phyloP scores from a whole-genome alignment of 2,888 invertebrate species.

The Barypeithes pellucidus region DNA sequence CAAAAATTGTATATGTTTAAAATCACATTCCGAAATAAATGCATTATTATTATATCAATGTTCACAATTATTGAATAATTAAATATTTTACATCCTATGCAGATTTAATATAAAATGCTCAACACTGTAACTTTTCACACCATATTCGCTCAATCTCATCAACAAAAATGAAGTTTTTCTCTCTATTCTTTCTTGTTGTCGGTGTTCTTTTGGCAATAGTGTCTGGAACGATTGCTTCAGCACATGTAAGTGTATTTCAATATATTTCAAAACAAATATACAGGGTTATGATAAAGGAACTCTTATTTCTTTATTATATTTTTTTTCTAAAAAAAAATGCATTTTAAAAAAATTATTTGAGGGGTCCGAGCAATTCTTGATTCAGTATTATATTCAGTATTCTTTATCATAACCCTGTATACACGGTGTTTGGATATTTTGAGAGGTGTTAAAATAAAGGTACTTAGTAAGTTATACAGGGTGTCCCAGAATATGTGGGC shows the following conservation, averaged over 20 bases:
- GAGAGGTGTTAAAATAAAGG: too few species aligned
- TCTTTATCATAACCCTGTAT: too few species aligned
- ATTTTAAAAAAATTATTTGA: too few species aligned
- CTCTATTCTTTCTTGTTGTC: slow-evolving; percentile 28
- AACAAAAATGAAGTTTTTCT: slow-evolving; percentile 29
- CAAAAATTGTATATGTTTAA: background rate
- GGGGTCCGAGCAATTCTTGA: too few species aligned
- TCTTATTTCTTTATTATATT: too few species aligned
- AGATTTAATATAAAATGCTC: slow-evolving; percentile 1
- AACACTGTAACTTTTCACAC: background rate
- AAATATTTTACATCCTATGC: background rate
- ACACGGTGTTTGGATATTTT: too few species aligned
- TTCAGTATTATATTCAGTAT: too few species aligned
- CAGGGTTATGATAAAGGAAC: too few species aligned
- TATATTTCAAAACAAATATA: too few species aligned
- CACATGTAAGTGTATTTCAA: slow-evolving; percentile 20
- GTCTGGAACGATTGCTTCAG: slow-evolving; percentile 3
- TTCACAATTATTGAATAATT: background rate
- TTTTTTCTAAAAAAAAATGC: too few species aligned
- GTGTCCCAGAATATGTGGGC: too few species aligned
- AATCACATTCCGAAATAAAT: background rate
- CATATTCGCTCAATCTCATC: background rate
- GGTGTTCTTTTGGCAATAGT: slow-evolving; percentile 27
- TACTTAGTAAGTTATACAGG: too few species aligned
- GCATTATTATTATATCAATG: background rate